phyloP scores from a whole-genome alignment of 1,140 invertebrate genomes.

The Melipona quadrifasciata region DNA sequence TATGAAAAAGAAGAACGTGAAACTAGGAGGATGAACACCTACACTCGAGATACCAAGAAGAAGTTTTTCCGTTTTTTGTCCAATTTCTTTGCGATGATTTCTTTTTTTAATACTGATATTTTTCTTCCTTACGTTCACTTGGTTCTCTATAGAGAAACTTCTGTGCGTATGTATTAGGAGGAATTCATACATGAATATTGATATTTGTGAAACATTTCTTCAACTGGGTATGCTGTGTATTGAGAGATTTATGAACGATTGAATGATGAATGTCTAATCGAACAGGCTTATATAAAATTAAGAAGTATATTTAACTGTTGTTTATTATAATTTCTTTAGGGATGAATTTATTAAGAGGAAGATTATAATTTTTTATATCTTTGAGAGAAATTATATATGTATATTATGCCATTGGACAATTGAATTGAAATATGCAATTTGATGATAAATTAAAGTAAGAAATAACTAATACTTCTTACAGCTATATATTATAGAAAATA shows the following conservation, averaged over 20 bases:
- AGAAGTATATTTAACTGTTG: too few relatives aligned
- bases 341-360: too few relatives aligned
- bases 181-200: constrained; percentile 18
- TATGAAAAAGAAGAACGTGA: constrained; percentile 33
- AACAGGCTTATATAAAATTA: too few relatives aligned
- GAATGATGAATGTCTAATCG: background rate
- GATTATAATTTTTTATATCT: too few relatives aligned
- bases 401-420: too few relatives aligned
- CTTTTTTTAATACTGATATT: background rate
- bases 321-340: too few relatives aligned
- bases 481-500: too few relatives aligned
- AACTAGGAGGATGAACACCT: constrained; percentile 22
- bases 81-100: background rate
- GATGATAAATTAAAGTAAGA: too few relatives aligned
- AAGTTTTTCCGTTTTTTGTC: constrained; percentile 41
- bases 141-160: background rate
- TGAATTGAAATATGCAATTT: too few relatives aligned
- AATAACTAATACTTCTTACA: too few relatives aligned
- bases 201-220: background rate
- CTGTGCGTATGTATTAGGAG: background rate
- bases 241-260: background rate
- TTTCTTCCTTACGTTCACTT: background rate
- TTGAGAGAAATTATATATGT: too few relatives aligned
- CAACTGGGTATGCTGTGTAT: background rate
- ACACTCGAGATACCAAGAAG: constrained; percentile 52